Evolutionary conservation across 2,797 vertebrate genomes (phyloP).

Genomic region (Acrossocheilus fasciatus): DNA sequence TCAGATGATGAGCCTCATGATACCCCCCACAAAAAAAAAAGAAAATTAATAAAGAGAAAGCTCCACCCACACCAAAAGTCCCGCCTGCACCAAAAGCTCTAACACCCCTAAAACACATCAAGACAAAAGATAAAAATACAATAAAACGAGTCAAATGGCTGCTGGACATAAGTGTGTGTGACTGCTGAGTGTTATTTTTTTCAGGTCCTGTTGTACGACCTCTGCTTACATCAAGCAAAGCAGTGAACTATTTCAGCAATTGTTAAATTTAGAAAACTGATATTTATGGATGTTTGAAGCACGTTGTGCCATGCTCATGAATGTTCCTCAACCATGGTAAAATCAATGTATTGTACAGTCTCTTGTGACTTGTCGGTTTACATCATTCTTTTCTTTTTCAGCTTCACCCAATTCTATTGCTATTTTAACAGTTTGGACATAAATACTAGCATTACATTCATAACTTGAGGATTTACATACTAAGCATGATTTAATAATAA

Average conservation of each 20-base stretch:
- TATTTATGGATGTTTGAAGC: neutral
- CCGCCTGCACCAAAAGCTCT: neutral
- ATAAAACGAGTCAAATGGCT: neutral
- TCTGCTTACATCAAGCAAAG: neutral
- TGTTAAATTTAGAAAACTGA: slow-evolving; percentile 5
- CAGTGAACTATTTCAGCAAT: neutral
- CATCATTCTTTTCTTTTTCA: neutral
- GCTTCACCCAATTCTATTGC: neutral
- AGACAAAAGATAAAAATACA: neutral
- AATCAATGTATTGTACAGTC: neutral
- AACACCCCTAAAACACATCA: neutral
- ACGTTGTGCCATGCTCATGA: neutral
- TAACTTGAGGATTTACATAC: neutral
- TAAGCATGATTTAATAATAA: neutral
- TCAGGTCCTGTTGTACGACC: neutral
- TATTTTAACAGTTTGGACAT: neutral
- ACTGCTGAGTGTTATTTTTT: neutral
- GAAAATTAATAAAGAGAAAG: neutral
- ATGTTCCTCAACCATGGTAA: neutral
- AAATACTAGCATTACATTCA: neutral
- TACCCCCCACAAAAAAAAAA: neutral
- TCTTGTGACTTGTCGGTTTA: neutral
- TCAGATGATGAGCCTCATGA: slow-evolving; percentile 4
- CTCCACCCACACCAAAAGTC: neutral
- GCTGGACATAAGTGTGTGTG: neutral